Percentiles rank a stretch among this genome's conserved stretches.
Conservation (phyloP, 2,888 invertebrate species). For the Hymenopus coronatus region DNA sequence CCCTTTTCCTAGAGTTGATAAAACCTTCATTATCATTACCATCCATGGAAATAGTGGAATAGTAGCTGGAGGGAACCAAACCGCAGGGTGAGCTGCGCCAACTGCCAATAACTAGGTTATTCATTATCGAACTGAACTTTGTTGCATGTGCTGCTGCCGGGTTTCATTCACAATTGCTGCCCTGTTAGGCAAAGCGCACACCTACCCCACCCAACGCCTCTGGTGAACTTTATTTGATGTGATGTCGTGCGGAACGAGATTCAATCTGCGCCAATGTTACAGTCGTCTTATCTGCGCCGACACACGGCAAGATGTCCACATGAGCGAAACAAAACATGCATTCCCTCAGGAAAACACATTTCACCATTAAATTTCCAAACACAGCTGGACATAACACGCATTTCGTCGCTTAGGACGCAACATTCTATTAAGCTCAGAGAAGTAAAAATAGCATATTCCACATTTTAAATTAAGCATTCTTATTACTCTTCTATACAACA, state of each 20-base stretch:
- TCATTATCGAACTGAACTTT: not conserved
- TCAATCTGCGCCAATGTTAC: not conserved
- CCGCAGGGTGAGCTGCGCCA: not conserved
- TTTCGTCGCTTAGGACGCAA: too few species aligned
- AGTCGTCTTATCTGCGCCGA: not conserved
- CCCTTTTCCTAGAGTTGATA: not conserved
- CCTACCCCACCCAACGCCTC: not conserved
- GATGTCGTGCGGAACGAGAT: not conserved
- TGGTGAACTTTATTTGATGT: not conserved
- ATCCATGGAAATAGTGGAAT: not conserved
- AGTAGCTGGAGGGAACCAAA: not conserved
- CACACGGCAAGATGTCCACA: not conserved
- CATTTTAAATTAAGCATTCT: too few species aligned
- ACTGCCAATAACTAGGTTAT: not conserved
- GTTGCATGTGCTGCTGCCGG: not conserved
- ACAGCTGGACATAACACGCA: too few species aligned
- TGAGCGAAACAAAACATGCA: not conserved
- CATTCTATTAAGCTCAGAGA: too few species aligned
- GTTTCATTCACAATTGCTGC: not conserved
- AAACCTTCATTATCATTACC: not conserved
- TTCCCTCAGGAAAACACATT: too few species aligned
- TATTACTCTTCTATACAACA: too few species aligned
- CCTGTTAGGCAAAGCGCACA: not conserved
- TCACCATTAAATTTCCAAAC: too few species aligned
- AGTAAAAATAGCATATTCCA: too few species aligned